Percentiles rank a stretch among this genome's conserved stretches.
Conservation (phyloP, 1,140 invertebrate species). For the Hypsibius dujardini region DNA sequence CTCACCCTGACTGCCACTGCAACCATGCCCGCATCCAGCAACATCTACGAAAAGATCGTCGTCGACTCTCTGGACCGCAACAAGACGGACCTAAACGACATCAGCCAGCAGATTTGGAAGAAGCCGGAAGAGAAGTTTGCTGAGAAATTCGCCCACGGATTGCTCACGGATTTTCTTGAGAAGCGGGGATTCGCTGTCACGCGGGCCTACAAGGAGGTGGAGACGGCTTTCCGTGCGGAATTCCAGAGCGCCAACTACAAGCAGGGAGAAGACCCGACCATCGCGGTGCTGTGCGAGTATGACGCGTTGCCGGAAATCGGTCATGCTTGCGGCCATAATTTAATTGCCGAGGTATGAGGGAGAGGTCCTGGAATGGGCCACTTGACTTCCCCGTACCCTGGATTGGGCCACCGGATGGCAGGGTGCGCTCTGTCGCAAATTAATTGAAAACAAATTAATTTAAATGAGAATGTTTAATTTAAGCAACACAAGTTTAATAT, state of each 20-base stretch:
- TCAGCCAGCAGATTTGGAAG: conserved; percentile 27
- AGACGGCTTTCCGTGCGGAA: conserved; percentile 31
- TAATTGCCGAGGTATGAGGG: too few relatives aligned
- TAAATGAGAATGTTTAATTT: too few relatives aligned
- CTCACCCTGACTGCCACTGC: too few relatives aligned
- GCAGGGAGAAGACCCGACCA: conserved; percentile 25
- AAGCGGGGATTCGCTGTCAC: conserved; percentile 29
- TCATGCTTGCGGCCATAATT: conserved; percentile 33
- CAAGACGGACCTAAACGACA: conserved; percentile 1
- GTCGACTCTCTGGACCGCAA: conserved; percentile 1
- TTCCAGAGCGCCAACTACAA: conserved; percentile 19
- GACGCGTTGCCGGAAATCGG: conserved; percentile 35
- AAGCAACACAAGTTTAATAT: too few relatives aligned
- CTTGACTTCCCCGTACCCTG: too few relatives aligned
- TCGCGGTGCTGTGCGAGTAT: conserved; percentile 34
- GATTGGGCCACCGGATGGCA: too few relatives aligned
- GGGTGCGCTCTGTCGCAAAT: too few relatives aligned
- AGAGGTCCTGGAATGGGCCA: too few relatives aligned
- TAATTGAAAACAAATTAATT: too few relatives aligned
- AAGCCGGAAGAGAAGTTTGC: conserved; percentile 30
- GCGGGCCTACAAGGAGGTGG: conserved; percentile 26
- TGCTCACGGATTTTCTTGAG: conserved; percentile 28
- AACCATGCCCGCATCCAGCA: too few relatives aligned
- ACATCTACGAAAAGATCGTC: background rate
- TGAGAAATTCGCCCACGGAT: conserved; percentile 29